These are phyloP conservation scores for Umimayanthus chanpuru DNA, from an alignment of 92 coral and sea anemone genomes.

Conservation along the genomic window DNA sequence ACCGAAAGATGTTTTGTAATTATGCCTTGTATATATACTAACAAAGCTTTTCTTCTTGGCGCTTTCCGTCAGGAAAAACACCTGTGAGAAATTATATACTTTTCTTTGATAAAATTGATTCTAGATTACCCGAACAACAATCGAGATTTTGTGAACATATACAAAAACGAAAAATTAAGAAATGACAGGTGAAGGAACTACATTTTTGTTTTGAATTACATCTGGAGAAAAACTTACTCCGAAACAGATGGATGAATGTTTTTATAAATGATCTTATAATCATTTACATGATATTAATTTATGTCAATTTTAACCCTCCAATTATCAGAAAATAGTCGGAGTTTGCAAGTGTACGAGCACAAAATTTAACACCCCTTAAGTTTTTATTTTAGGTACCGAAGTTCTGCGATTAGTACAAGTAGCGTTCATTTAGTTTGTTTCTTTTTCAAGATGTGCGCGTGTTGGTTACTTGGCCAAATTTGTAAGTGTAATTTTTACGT, in stretches of 20 bases:
- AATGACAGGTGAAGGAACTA: neutral
- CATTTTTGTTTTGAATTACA: neutral
- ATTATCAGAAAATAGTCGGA: neutral
- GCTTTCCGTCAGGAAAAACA: neutral
- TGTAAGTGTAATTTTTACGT: neutral
- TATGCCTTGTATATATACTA: neutral
- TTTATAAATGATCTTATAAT: neutral
- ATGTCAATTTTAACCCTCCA: neutral
- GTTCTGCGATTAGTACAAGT: neutral
- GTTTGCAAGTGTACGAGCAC: neutral
- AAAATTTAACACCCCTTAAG: neutral
- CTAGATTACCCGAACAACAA: neutral
- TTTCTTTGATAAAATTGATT: neutral
- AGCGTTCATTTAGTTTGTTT: neutral
- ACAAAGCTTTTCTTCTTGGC: slow-evolving; percentile 3
- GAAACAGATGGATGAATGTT: neutral
- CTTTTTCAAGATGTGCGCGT: neutral
- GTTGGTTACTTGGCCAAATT: neutral
- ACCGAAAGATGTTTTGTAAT: slow-evolving; percentile 7
- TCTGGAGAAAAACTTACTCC: neutral
- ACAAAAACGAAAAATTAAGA: neutral
- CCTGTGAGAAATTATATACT: neutral
- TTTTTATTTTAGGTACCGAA: neutral
- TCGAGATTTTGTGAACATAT: slow-evolving; percentile 1
- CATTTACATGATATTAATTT: neutral